Base-by-base conservation (phyloP, 2,113 vertebrate genomes). In the Conger conger region DNA sequence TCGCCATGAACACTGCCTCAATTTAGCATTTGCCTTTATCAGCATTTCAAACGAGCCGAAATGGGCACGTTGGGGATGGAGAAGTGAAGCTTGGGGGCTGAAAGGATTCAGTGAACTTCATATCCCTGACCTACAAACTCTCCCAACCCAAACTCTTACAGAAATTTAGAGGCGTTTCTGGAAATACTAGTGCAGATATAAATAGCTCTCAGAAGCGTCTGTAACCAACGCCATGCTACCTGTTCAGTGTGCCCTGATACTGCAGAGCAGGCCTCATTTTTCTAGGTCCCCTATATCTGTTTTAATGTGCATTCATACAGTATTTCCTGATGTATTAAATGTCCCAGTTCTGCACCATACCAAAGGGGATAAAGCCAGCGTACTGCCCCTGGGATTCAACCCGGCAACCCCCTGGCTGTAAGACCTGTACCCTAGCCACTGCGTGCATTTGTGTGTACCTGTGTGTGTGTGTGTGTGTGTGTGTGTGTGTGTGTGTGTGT, bases 1-100 rank as follows among this genome's bases (percentile, higher is more conserved):
- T 93, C 91, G 93, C 94, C 95, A 95, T 95, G 92, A 92, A 95
- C 94, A 96, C 95, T 96, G 96, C 95, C 95, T 96, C 95, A 93
- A 94, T 93, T 90, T 95, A 96, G 94, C 96, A 94, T 90, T 95
- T 94, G 93, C 93, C 94, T 96, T 85, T 95, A 85, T 76, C 50
- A 50, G 18, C 85, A 84, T 84, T 80, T 77, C 30, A 76, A 78
- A 84, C 7, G 45, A 42, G 81, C 16, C 53, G 20, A 79, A 68
- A 4, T 45, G 23, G 30, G n/a, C n/a, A 81, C 30, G 68, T n/a
- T n/a, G n/a, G n/a, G n/a, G n/a, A n/a, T n/a, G n/a, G n/a, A n/a
- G n/a, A n/a, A n/a, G n/a, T n/a, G n/a, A n/a, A n/a, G n/a, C n/a
- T n/a, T n/a, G n/a, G n/a, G n/a, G n/a, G n/a, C n/a, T n/a, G n/a